phyloP scores from a whole-genome alignment of 1,140 invertebrate species.

The Palaemon carinicauda region DNA sequence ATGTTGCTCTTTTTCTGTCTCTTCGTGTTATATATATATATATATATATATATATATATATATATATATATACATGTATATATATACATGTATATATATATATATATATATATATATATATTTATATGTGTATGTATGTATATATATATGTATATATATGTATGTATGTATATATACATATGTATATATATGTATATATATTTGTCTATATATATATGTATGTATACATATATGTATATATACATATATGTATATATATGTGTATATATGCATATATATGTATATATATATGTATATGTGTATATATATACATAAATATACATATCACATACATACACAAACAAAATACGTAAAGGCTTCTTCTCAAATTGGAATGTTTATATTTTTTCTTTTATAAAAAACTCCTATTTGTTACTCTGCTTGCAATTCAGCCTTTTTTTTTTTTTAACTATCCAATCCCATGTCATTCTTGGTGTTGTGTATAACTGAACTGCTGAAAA shows the following conservation, averaged over 20 bases:
- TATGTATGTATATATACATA: background rate
- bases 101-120: background rate
- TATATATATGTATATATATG: background rate
- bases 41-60: too few relatives aligned
- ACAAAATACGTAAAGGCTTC: too few relatives aligned
- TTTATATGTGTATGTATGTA: background rate
- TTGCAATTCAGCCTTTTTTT: too few relatives aligned
- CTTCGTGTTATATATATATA: too few relatives aligned
- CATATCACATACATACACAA: background rate
- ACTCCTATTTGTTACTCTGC: too few relatives aligned
- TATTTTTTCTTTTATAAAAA: too few relatives aligned
- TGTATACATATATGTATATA: background rate
- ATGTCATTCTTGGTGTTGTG: too few relatives aligned
- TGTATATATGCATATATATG: background rate
- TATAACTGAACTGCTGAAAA: too few relatives aligned
- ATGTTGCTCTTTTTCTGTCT: too few relatives aligned
- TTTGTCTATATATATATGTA: background rate
- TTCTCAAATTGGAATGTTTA: too few relatives aligned
- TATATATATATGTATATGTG: background rate
- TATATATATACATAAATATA: constrained; percentile 2
- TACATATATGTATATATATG: background rate
- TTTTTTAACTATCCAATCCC: too few relatives aligned
- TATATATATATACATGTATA: too few relatives aligned
- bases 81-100: background rate
- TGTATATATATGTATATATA: background rate